A percentile compares a stretch with the other conserved stretches of the same genome.
Evolutionary conservation across 2,797 vertebrate genomes (phyloP).

Genomic region (Chelidonichthys spinosus): DNA sequence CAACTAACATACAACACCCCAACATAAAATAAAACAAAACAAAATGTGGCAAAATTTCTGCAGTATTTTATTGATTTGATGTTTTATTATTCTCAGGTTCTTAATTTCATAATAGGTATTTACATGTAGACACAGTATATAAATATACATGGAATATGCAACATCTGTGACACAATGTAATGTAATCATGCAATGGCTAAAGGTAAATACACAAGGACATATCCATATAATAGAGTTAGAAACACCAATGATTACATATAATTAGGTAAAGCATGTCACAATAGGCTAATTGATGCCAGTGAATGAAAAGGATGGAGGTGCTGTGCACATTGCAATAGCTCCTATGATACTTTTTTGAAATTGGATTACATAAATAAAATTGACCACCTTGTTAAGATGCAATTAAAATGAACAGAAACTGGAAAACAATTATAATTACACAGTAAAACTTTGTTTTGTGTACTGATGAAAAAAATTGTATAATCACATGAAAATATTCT

Average conservation of each 20-base stretch:
- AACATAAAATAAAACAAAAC: neutral
- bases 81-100: too few species aligned
- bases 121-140: neutral
- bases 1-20: neutral
- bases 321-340: too few species aligned
- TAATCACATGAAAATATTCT: too few species aligned
- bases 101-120: neutral
- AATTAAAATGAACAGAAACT: too few species aligned
- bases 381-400: too few species aligned
- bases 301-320: too few species aligned
- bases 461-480: too few species aligned
- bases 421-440: too few species aligned
- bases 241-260: neutral
- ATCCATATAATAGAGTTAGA: neutral
- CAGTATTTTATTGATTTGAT: neutral
- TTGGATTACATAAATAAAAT: too few species aligned
- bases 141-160: neutral
- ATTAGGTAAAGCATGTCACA: neutral
- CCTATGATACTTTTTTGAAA: too few species aligned
- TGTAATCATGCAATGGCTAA: neutral
- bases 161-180: neutral
- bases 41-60: neutral
- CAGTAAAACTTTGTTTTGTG: too few species aligned
- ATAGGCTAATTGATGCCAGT: neutral
- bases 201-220: neutral